Evolutionary conservation across 2,888 invertebrate species (phyloP).

Genomic region (Ethmia dodecea): DNA sequence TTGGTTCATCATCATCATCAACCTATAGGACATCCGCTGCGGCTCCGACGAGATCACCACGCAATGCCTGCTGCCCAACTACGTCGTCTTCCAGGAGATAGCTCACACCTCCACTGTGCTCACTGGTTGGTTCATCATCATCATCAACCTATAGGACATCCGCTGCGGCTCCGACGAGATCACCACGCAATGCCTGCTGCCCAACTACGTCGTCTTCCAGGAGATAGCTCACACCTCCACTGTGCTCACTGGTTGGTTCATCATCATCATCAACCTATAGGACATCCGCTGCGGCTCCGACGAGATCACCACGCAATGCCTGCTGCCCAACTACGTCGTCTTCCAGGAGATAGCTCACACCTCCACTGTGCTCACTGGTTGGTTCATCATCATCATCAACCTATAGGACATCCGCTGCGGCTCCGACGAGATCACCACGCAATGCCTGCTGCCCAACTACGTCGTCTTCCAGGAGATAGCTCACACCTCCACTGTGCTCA

Average conservation of each 20-base stretch:
- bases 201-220: slow-evolving; percentile 96
- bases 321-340: slow-evolving; percentile 95
- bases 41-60: slow-evolving; percentile 95
- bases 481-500: slow-evolving; percentile 89
- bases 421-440: slow-evolving; percentile 93
- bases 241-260: slow-evolving; percentile 84
- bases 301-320: slow-evolving; percentile 91
- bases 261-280: too few relatives aligned
- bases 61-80: slow-evolving; percentile 93
- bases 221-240: slow-evolving; percentile 94
- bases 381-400: too few relatives aligned
- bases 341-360: slow-evolving; percentile 96
- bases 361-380: slow-evolving; percentile 89
- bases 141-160: too few relatives aligned
- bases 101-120: slow-evolving; percentile 92
- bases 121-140: slow-evolving; percentile 83
- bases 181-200: slow-evolving; percentile 90
- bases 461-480: slow-evolving; percentile 96
- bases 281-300: slow-evolving; percentile 90
- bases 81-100: slow-evolving; percentile 94
- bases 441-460: slow-evolving; percentile 94
- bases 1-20: too few relatives aligned
- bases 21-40: slow-evolving; percentile 83
- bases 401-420: slow-evolving; percentile 87
- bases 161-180: slow-evolving; percentile 95